Base-by-base conservation (phyloP, 2,113 vertebrate genomes). In the Solenodon paradoxus region DNA sequence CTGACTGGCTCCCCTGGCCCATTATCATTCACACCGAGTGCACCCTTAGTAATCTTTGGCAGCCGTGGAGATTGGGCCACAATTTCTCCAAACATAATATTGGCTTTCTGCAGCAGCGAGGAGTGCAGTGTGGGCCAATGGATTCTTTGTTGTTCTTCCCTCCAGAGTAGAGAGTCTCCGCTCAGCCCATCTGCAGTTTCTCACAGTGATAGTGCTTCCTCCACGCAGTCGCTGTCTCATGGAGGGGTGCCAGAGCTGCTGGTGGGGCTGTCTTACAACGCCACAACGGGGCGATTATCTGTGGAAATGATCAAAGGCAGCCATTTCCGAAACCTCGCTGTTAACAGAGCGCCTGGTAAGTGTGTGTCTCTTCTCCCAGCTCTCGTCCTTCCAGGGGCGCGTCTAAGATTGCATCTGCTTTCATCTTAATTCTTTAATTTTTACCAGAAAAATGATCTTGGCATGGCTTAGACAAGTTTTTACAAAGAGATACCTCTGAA, bases 231-330 rank as follows among this genome's bases (percentile, higher is more conserved):
- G 28, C 98, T 99, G 98, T 98, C 99, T 0, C 99, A 99, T 92
- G 99, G 99, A 93, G 99, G 99, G 75, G 98, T 98, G 96, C 99
- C 99, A 53, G 99, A 99, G 98, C 99, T 99, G 96, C 97, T 99
- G 64, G 98, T 99, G 96, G 99, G 99, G 5, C 98, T 99, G 93
- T 98, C 98, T 12, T 99, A 99, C 98, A 99, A 99, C 53, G 99
- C 99, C 97, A 99, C 99, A 68, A 99, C 99, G 0, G 99, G 99
- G 59, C 99, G 99, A 92, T 99, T 99, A 98, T 99, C 99, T 13
- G 99, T 99, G 97, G 99, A 99, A 98, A 98, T 99, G 97, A 99
- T 99, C 98, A 99, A 99, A 98, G 99, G 99, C 89, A 99, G 99
- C 96, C 99, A 99, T 98, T 99, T 99, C 98, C 98, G 99, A 95